Percentiles rank a stretch among this genome's conserved stretches.
These are phyloP conservation scores for Macaca fascicularis DNA, from an alignment of 2,113 vertebrate species.

Conservation along the genomic window DNA sequence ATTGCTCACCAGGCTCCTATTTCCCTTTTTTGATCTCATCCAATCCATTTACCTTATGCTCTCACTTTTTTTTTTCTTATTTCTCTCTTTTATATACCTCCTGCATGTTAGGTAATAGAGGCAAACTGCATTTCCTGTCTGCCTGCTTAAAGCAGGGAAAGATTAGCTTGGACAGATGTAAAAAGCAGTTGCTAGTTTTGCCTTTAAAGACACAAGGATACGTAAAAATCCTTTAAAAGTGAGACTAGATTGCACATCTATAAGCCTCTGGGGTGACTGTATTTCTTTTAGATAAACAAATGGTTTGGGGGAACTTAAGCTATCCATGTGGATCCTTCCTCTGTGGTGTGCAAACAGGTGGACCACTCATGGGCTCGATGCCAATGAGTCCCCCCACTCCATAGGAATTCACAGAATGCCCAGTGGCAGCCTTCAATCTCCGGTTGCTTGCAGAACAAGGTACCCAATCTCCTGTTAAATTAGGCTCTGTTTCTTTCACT, in stretches of 20 bases:
- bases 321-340: not conserved
- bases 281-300: not conserved
- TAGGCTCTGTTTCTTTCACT: not conserved
- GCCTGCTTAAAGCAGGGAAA: not conserved
- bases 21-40: not conserved
- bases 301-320: not conserved
- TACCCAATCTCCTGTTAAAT: not conserved
- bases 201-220: not conserved
- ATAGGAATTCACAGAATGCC: not conserved
- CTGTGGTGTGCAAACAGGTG: not conserved
- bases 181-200: not conserved
- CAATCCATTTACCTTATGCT: not conserved
- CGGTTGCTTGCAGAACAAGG: not conserved
- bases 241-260: not conserved
- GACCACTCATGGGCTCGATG: not conserved
- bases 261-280: not conserved
- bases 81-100: not conserved
- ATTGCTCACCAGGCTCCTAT: not conserved
- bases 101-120: not conserved
- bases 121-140: not conserved
- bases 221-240: not conserved
- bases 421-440: not conserved
- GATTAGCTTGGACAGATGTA: not conserved
- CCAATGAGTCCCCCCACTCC: not conserved
- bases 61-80: not conserved